phyloP scores from a whole-genome alignment of 1,140 invertebrate species.

The Thaumatotibia leucotreta region DNA sequence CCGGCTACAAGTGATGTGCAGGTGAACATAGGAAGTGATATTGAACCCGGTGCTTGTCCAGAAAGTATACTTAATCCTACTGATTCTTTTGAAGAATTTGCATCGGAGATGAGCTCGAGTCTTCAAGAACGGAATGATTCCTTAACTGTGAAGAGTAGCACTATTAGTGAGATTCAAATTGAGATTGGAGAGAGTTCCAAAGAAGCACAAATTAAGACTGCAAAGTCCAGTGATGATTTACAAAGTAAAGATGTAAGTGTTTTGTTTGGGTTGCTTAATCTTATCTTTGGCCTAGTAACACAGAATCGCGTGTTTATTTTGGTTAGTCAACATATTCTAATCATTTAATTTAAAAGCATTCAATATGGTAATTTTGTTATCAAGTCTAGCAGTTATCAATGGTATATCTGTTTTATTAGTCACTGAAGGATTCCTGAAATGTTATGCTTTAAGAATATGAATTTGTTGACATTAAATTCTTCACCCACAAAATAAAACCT shows the following conservation, averaged over 20 bases:
- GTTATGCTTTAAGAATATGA: too few species aligned
- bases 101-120: slow-evolving; percentile 80
- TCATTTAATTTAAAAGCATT: too few species aligned
- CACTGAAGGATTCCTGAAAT: too few species aligned
- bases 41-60: slow-evolving; percentile 59
- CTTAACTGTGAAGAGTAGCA: slow-evolving; percentile 64
- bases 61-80: slow-evolving; percentile 83
- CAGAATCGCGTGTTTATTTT: background rate
- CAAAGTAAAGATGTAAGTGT: slow-evolving; percentile 56
- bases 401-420: too few species aligned
- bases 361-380: too few species aligned
- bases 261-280: slow-evolving; percentile 1
- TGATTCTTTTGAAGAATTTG: slow-evolving; percentile 83
- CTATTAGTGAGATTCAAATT: slow-evolving; percentile 78
- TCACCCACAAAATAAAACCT: too few species aligned
- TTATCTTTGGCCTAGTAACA: background rate
- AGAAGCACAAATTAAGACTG: slow-evolving; percentile 39
- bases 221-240: slow-evolving; percentile 61
- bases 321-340: background rate
- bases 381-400: too few species aligned
- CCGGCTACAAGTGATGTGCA: slow-evolving; percentile 19
- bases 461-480: too few species aligned
- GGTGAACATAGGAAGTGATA: slow-evolving; percentile 35
- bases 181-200: slow-evolving; percentile 65
- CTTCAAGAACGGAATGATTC: slow-evolving; percentile 75